These are phyloP conservation scores for Cydia fagiglandana DNA, from an alignment of 1,140 invertebrate genomes.

Conservation along the genomic window DNA sequence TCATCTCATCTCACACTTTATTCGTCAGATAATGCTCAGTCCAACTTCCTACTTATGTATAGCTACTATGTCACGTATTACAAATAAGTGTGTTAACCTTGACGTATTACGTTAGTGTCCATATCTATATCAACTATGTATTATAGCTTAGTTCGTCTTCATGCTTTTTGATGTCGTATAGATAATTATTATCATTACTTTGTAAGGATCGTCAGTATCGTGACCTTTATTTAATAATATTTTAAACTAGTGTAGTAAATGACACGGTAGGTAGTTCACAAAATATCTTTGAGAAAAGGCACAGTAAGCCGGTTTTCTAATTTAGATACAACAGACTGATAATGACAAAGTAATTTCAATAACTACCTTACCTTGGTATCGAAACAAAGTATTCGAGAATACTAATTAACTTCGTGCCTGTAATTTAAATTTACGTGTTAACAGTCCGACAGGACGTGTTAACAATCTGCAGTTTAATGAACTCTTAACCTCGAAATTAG, in stretches of 20 bases:
- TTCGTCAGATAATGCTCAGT: conserved; percentile 4
- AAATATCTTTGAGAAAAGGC: not conserved
- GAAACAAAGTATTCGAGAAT: conserved; percentile 2
- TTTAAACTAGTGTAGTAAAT: not conserved
- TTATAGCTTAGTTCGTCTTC: no score
- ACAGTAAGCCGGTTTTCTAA: conserved; percentile 1
- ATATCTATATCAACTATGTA: not conserved
- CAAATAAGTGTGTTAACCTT: conserved; percentile 3
- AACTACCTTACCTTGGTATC: conserved; percentile 1
- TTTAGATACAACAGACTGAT: not conserved
- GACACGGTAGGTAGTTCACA: not conserved
- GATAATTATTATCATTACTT: not conserved
- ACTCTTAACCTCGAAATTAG: not conserved
- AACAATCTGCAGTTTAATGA: conserved; percentile 5
- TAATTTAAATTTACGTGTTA: not conserved
- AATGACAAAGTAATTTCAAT: conserved; percentile 14
- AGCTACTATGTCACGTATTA: conserved; percentile 20
- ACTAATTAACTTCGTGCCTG: conserved; percentile 4
- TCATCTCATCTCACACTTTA: conserved; percentile 7
- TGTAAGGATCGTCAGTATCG: not conserved
- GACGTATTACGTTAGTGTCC: conserved; percentile 19
- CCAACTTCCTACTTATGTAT: conserved; percentile 26
- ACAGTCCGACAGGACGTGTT: conserved; percentile 1
- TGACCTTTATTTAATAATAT: not conserved
- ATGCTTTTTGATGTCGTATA: not conserved